phyloP scores from a whole-genome alignment of 1,140 invertebrate genomes.

The Ips typographus region DNA sequence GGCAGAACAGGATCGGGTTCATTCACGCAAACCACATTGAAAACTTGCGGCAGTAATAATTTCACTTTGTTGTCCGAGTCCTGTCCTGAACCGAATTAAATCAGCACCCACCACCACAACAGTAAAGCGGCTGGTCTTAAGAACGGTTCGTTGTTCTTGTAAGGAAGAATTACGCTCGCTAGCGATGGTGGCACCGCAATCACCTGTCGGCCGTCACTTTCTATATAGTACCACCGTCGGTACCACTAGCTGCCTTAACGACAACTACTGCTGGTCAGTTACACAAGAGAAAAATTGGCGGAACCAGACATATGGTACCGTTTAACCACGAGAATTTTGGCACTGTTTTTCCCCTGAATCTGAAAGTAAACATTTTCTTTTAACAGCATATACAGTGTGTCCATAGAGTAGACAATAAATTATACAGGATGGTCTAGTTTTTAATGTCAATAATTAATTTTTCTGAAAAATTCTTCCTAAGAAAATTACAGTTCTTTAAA shows the following conservation, averaged over 20 bases:
- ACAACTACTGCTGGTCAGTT: background rate
- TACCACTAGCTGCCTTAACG: background rate
- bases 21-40: too few species aligned
- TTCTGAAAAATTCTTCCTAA: too few species aligned
- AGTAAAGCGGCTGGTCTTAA: constrained; percentile 1
- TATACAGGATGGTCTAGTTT: too few species aligned
- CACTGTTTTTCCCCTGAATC: too few species aligned
- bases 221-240: constrained; percentile 12
- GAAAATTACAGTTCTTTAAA: too few species aligned
- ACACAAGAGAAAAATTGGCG: constrained; percentile 16
- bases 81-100: constrained; percentile 5
- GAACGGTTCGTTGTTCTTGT: background rate
- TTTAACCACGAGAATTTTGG: too few species aligned
- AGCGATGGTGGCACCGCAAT: constrained; percentile 7
- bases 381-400: too few species aligned
- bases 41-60: too few species aligned
- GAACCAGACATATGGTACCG: constrained; percentile 6
- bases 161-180: background rate
- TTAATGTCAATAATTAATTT: too few species aligned
- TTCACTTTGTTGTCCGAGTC: too few species aligned
- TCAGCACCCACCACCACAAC: constrained; percentile 7
- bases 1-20: constrained; percentile 5
- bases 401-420: too few species aligned
- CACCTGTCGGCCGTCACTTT: constrained; percentile 21
- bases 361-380: too few species aligned